Base-by-base conservation (phyloP, 2,888 invertebrate genomes). In the Ctenicera cuprea region DNA sequence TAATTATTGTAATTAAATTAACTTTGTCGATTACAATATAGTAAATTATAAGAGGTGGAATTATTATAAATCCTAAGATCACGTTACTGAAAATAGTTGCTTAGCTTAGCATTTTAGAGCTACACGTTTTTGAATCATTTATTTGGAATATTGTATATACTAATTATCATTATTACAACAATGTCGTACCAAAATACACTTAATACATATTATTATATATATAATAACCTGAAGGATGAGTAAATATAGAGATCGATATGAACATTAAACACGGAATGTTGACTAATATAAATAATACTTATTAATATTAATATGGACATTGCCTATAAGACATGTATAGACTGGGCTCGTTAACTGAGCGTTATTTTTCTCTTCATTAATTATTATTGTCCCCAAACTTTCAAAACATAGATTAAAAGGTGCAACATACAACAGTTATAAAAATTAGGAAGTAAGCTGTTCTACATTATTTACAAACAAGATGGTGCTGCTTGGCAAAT, bases 171-270 rank as follows among this genome's bases (percentile, higher is more conserved):
- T 59, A 59, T 38, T 37, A 59, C 20, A 37, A 59, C 38, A 59
- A 12, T 20, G 1, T 26, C 59, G 62, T 62, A 62, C 43, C 62
- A 62, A 62, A 62, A 62, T 62, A 62, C 62, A 62, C 62, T 62
- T 62, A 62, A 45, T 62, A 62, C 62, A 62, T 45, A n/a, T 26
- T 61, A n/a, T n/a, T n/a, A n/a, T n/a, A 26, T 1, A 45, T 43
- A 14, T 59, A 18, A 20, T 59, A 59, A 41, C 18, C 37, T 57
- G 22, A 57, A 59, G 38, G 20, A 38, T 38, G 7, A 59, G 30
- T 26, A 62, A 62, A 16, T 62, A 45, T 18, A 43, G 14, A 38
- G n/a, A 38, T 38, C 37, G 22, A 62, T 20, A 30, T 41, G n/a
- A 62, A 45, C 30, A 30, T 45, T 43, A 62, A 41, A 62, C 22